Percentiles rank a stretch among this genome's conserved stretches.
These are phyloP conservation scores for Callorhinus ursinus DNA, from an alignment of 2,113 vertebrate genomes.

Conservation along the genomic window DNA sequence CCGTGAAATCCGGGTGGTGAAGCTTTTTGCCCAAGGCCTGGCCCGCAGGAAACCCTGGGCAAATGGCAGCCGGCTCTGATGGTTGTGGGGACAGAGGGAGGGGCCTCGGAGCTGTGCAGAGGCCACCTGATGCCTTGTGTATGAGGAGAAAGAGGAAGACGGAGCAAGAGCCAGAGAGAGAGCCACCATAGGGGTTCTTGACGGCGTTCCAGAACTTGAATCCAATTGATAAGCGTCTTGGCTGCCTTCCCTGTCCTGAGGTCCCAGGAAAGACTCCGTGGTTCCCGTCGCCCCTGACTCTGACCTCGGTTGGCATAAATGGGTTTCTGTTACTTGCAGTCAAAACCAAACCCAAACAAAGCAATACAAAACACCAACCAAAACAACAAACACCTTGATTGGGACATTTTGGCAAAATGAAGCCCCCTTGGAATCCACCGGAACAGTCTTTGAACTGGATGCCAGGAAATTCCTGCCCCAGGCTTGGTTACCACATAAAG, in stretches of 20 bases:
- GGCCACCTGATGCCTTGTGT: background rate
- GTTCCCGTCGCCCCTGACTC: background rate
- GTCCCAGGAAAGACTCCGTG: background rate
- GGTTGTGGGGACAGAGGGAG: background rate
- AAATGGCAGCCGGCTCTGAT: fast-evolving
- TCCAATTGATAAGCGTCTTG: background rate
- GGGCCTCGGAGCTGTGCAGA: background rate
- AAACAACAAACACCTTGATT: background rate
- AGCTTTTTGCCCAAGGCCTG: background rate
- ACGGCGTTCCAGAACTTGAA: background rate
- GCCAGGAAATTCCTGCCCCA: background rate
- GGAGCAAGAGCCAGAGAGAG: too few relatives aligned
- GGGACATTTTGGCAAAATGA: background rate
- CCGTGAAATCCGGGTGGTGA: background rate
- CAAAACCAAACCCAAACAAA: background rate
- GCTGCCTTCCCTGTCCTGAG: background rate
- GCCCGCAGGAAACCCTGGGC: background rate
- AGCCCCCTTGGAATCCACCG: background rate
- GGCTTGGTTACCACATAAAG: fast-evolving
- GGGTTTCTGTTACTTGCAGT: background rate
- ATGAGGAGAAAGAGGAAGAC: fast-evolving
- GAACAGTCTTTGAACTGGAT: background rate
- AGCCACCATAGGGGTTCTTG: background rate
- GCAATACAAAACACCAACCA: background rate
- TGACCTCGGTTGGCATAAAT: background rate